Evolutionary conservation across 2,888 invertebrate genomes (phyloP).

Genomic region (Eudemis profundana): DNA sequence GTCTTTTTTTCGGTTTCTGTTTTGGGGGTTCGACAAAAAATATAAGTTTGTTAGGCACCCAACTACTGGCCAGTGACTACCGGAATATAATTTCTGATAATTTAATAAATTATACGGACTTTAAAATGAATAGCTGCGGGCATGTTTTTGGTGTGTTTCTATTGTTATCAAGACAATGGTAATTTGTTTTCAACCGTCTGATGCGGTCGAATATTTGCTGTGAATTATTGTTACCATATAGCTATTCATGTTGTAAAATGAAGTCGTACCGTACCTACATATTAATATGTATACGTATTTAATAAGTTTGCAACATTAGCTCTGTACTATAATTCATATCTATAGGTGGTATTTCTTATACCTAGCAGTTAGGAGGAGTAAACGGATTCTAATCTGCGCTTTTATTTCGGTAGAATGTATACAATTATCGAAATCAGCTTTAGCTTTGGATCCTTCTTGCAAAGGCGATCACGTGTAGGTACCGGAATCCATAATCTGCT

Average conservation of each 20-base stretch:
- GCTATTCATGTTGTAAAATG: neutral
- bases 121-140: conserved; percentile 72
- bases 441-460: too few species aligned
- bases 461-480: too few species aligned
- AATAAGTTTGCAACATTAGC: too few species aligned
- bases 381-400: too few species aligned
- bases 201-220: conserved; percentile 16
- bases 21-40: conserved; percentile 78
- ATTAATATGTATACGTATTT: too few species aligned
- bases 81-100: conserved; percentile 84
- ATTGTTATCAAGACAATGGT: conserved; percentile 50
- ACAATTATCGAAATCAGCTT: too few species aligned
- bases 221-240: conserved; percentile 12
- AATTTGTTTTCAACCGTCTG: conserved; percentile 22
- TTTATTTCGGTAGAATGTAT: too few species aligned
- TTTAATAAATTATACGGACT: conserved; percentile 81
- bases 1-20: conserved; percentile 71
- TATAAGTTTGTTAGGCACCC: conserved; percentile 52
- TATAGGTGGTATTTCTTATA: too few species aligned
- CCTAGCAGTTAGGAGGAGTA: too few species aligned
- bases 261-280: neutral
- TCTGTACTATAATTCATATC: too few species aligned
- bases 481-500: too few species aligned
- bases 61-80: conserved; percentile 79
- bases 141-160: conserved; percentile 58